phyloP scores from a whole-genome alignment of 1,140 invertebrate genomes.

The Cyclargus thomasi region DNA sequence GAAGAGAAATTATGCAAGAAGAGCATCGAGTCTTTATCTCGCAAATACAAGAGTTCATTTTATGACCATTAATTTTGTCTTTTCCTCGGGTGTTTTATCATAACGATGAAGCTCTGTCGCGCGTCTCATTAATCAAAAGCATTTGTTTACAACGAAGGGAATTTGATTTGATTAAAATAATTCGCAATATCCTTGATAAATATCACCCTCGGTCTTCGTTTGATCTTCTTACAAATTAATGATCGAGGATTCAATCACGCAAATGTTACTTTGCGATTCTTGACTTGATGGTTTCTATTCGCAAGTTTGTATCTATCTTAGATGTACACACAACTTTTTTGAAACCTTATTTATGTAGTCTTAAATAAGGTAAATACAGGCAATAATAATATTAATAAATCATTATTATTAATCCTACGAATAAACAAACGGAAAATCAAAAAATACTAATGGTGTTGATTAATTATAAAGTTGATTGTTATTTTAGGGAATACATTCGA shows the following conservation, averaged over 20 bases:
- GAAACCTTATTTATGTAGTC: no score
- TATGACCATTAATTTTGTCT: constrained; percentile 73
- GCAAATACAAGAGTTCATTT: constrained; percentile 72
- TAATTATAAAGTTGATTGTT: no score
- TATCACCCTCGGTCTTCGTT: constrained; percentile 74
- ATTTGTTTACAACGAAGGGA: constrained; percentile 75
- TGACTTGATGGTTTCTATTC: neutral
- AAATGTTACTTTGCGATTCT: constrained; percentile 38
- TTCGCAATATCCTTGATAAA: constrained; percentile 75
- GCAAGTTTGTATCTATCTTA: neutral
- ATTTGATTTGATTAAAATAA: constrained; percentile 76
- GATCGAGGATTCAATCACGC: constrained; percentile 70
- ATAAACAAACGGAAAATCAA: no score
- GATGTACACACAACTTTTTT: neutral
- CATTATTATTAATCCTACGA: no score
- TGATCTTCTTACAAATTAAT: constrained; percentile 73
- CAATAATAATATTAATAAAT: no score
- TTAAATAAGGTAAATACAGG: no score
- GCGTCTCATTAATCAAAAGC: constrained; percentile 75
- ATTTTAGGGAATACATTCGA: no score
- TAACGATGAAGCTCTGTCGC: constrained; percentile 69
- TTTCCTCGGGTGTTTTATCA: constrained; percentile 71
- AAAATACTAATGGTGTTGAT: no score
- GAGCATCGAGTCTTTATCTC: constrained; percentile 72
- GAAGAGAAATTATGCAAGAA: constrained; percentile 70